Evolutionary conservation across 1,140 invertebrate genomes (phyloP).

Genomic region (Asobara japonica): DNA sequence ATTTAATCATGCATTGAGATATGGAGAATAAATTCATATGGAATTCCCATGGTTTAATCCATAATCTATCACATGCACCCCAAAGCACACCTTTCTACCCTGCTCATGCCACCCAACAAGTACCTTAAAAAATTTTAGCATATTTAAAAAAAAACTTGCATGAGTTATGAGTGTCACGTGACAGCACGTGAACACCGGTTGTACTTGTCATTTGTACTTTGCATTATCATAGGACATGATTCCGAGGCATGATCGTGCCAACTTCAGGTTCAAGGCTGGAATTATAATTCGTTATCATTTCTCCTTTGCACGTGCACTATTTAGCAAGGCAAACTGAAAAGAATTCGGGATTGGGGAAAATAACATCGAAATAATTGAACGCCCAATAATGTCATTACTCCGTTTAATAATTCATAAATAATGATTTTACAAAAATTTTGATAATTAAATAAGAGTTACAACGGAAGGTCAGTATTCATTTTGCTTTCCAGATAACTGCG

Average conservation of each 20-base stretch:
- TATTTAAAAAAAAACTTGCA: no score
- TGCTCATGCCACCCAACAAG: no score
- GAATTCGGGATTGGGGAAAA: neutral
- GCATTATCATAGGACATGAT: neutral
- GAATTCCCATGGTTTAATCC: no score
- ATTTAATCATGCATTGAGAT: no score
- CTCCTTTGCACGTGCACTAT: neutral
- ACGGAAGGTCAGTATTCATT: constrained; percentile 33
- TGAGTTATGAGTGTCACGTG: neutral
- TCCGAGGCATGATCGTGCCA: neutral
- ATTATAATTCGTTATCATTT: neutral
- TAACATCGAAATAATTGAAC: neutral
- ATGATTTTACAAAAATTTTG: constrained; percentile 47
- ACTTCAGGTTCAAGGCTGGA: neutral
- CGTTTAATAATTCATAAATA: constrained; percentile 55
- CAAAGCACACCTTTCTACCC: no score
- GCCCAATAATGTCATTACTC: no score
- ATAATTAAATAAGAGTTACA: constrained; percentile 53
- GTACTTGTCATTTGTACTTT: neutral
- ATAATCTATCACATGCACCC: no score
- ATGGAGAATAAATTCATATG: no score
- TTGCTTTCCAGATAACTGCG: constrained; percentile 48
- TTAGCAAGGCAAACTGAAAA: no score
- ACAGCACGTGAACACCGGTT: neutral
- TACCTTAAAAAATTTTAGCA: no score